Conservation (phyloP, 2,113 vertebrate genomes). For the Narcine bancroftii region DNA sequence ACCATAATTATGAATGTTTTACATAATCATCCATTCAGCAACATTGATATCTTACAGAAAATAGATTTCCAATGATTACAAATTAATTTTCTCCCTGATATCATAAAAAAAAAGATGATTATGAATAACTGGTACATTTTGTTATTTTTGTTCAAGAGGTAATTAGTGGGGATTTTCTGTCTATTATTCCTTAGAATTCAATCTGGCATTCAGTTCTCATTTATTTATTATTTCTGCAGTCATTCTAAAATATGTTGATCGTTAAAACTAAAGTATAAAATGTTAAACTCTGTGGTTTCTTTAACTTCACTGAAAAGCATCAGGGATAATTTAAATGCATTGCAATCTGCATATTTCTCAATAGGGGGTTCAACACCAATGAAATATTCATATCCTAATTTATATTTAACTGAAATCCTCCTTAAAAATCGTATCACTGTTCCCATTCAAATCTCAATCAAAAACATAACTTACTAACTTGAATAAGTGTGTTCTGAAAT, state of each 20-base stretch:
- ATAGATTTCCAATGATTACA: background rate
- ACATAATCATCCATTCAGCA: background rate
- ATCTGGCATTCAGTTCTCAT: background rate
- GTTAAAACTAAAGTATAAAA: background rate
- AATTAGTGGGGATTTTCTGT: background rate
- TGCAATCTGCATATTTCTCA: background rate
- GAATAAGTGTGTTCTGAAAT: background rate
- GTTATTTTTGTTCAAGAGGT: background rate
- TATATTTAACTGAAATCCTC: background rate
- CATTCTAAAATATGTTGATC: background rate
- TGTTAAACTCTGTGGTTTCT: background rate
- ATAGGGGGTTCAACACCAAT: conserved; percentile 7
- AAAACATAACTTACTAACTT: conserved; percentile 14
- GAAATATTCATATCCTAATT: conserved; percentile 28
- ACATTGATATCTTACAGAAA: background rate
- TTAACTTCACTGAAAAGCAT: background rate
- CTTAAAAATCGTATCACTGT: conserved; percentile 3
- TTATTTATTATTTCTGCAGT: background rate
- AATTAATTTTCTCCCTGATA: background rate
- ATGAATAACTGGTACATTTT: background rate
- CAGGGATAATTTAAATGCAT: background rate
- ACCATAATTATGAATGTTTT: background rate
- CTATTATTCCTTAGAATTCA: background rate
- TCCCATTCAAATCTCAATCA: background rate
- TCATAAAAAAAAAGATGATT: background rate